Evolutionary conservation across 2,113 vertebrate genomes (phyloP).

Genomic region (Mormoops blainvillei): DNA sequence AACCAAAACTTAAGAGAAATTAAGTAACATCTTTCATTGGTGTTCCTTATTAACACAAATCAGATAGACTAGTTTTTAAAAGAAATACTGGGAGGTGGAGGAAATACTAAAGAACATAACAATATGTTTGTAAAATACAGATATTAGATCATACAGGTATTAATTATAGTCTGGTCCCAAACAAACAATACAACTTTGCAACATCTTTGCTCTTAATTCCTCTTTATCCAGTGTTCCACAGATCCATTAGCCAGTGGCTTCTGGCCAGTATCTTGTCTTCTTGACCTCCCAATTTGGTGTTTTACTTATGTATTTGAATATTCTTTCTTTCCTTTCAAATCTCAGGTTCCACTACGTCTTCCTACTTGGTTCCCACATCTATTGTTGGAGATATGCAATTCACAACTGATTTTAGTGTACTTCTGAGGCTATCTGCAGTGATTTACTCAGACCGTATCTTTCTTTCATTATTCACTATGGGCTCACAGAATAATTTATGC

Average conservation of each 20-base stretch:
- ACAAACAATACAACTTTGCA: not conserved
- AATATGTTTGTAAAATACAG: not conserved
- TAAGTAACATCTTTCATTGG: not conserved
- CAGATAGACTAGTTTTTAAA: not conserved
- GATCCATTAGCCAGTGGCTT: not conserved
- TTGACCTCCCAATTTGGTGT: not conserved
- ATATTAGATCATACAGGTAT: not conserved
- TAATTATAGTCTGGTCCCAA: not conserved
- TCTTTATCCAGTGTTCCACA: not conserved
- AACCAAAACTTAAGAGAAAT: not conserved
- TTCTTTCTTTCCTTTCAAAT: not conserved
- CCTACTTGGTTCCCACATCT: not conserved
- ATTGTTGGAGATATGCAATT: not conserved
- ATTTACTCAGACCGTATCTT: not conserved
- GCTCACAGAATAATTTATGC: not conserved
- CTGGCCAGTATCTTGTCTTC: not conserved
- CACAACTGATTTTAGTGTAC: not conserved
- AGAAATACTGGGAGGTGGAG: not conserved
- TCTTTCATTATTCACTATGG: not conserved
- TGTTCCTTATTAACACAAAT: not conserved
- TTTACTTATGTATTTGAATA: slow-evolving; percentile 13
- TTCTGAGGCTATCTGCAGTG: not conserved
- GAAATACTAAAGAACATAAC: not conserved
- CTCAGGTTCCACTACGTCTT: not conserved
- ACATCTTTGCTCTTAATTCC: not conserved